Base-by-base conservation (phyloP, 2,888 invertebrate species). In the Athripsodes cinereus region DNA sequence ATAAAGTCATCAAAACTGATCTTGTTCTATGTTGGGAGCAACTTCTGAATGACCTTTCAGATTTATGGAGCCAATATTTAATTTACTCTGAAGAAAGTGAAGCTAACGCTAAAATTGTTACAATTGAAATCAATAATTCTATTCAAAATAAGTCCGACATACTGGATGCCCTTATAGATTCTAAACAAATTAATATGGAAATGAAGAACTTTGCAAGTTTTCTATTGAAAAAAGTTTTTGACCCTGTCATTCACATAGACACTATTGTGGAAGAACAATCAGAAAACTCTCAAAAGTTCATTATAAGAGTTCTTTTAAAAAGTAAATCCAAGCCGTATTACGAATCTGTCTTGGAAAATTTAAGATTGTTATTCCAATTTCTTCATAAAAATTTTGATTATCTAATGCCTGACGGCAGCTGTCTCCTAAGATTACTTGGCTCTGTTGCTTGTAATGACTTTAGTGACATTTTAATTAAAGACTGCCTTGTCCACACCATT, bases 401-500 rank as follows among this genome's bases (percentile, higher is more conserved):
- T 52, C 66, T 71, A 26, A 71, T 82, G 61, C 70, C 69, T 6
- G 69, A 71, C 6, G 69, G 74, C 10, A 67, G 72, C 35, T 76
- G 75, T 2, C 70, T 85, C 40, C 74, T 88, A 68, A 72, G 69
- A 58, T 76, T 80, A 65, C 74, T 87, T 51, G 83, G 85, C 0
- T 71, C 74, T 44, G 71, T 81, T 64, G 75, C 85, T 35, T 74
- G 79, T 66, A 70, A 73, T 2, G 80, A 83, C 49, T 81, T 92
- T 65, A 79, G 86, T 20, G 80, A 84, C 18, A 69, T 82, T 18
- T 72, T 93, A 35, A 82, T 90, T 2, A 81, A 85, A 62, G 82
- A 90, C 66, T 92, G 92, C 67, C 78, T 94, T 8, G 77, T 84
- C 52, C 79, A 84, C 62, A 87, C 90, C 0, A 85, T 93, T 67